Percentiles rank a stretch among this genome's conserved stretches.
Evolutionary conservation across 2,113 vertebrate species (phyloP).

Genomic region (Sceloporus undulatus): DNA sequence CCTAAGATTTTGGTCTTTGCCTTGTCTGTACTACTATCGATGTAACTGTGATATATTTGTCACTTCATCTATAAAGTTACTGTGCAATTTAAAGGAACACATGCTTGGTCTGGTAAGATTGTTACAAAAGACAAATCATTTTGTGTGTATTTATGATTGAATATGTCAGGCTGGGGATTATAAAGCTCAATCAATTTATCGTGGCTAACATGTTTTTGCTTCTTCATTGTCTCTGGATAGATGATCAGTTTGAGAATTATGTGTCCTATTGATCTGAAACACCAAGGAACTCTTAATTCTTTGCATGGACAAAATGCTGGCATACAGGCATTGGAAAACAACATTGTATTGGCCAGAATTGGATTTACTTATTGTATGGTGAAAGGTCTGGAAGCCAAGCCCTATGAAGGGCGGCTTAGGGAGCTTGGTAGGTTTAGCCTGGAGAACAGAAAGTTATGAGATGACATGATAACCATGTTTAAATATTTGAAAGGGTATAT

Average conservation of each 20-base stretch:
- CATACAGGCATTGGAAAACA: neutral
- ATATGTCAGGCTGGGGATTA: slow-evolving; percentile 2
- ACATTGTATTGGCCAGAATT: no score
- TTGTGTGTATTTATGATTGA: slow-evolving; percentile 1
- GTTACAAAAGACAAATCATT: neutral
- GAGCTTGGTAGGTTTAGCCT: no score
- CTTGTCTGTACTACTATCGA: neutral
- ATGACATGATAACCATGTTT: no score
- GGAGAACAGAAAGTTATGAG: no score
- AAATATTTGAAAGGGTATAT: no score
- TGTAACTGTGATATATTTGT: neutral
- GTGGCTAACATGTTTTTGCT: neutral
- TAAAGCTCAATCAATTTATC: neutral
- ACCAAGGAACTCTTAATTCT: neutral
- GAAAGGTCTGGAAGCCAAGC: no score
- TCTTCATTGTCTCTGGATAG: neutral
- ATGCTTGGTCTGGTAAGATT: neutral
- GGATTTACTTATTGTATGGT: no score
- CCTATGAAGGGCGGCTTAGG: no score
- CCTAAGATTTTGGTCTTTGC: neutral
- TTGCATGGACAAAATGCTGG: neutral
- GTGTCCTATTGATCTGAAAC: neutral
- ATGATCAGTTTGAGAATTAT: slow-evolving; percentile 11
- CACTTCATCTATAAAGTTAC: neutral
- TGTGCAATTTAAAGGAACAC: neutral